These are phyloP conservation scores for Atherinosoma microstoma DNA, from an alignment of 2,797 vertebrate genomes.

Conservation along the genomic window DNA sequence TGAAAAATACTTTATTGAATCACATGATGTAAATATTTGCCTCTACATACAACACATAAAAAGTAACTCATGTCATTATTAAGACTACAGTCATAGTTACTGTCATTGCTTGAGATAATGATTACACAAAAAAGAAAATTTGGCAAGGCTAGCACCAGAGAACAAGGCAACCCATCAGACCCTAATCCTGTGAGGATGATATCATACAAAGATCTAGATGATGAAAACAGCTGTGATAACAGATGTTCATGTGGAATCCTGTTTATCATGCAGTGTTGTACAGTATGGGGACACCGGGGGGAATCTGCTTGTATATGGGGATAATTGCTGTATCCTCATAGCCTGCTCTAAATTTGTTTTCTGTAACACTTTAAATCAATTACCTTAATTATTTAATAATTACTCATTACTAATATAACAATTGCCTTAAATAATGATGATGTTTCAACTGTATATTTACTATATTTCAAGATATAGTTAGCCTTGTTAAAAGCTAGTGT, in stretches of 20 bases:
- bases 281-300: slow-evolving; percentile 51
- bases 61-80: slow-evolving; percentile 49
- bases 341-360: slow-evolving; percentile 40
- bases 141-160: slow-evolving; percentile 48
- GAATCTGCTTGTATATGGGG: slow-evolving; percentile 53
- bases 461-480: background rate
- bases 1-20: no score
- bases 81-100: slow-evolving; percentile 16
- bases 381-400: slow-evolving; percentile 41
- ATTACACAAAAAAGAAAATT: slow-evolving; percentile 48
- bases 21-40: slow-evolving; percentile 26
- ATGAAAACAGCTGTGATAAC: slow-evolving; percentile 76
- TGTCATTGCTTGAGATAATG: slow-evolving; percentile 36
- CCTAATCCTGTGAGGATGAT: slow-evolving; percentile 52
- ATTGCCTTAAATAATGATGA: slow-evolving; percentile 14
- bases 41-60: slow-evolving; percentile 16
- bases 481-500: background rate
- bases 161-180: slow-evolving; percentile 62
- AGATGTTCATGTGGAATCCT: slow-evolving; percentile 73
- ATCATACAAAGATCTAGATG: slow-evolving; percentile 63
- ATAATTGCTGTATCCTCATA: slow-evolving; percentile 62
- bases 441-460: slow-evolving; percentile 7
- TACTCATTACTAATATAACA: slow-evolving; percentile 30
- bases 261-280: slow-evolving; percentile 53
- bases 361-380: slow-evolving; percentile 49